These are phyloP conservation scores for Vulpes lagopus DNA, from an alignment of 2,113 vertebrate genomes.

Conservation along the genomic window DNA sequence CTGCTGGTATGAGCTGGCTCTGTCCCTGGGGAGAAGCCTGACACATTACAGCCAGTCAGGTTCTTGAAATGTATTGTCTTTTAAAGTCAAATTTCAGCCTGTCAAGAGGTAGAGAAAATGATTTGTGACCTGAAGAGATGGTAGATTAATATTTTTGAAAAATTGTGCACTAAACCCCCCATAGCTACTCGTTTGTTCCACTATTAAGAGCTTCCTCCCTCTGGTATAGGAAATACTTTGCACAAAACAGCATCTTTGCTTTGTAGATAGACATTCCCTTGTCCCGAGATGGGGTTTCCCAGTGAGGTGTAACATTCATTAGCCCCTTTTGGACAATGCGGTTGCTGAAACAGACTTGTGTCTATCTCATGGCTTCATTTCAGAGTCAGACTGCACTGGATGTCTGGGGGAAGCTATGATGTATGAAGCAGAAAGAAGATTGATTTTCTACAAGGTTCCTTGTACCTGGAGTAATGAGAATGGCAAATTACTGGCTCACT, in stretches of 20 bases:
- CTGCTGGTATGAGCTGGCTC: constrained; percentile 37
- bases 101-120: constrained; percentile 75
- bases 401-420: constrained; percentile 81
- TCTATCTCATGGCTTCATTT: constrained; percentile 73
- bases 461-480: constrained; percentile 86
- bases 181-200: constrained; percentile 53
- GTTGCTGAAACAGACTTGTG: neutral
- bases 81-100: constrained; percentile 74
- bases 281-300: neutral
- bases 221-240: constrained; percentile 33
- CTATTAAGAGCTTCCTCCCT: constrained; percentile 37
- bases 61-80: constrained; percentile 69
- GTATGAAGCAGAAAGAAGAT: constrained; percentile 86
- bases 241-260: constrained; percentile 55
- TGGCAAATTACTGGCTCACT: constrained; percentile 87
- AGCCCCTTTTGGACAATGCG: constrained; percentile 53
- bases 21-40: constrained; percentile 43
- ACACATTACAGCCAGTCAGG: constrained; percentile 36
- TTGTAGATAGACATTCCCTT: constrained; percentile 30
- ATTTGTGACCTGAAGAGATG: constrained; percentile 73
- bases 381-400: constrained; percentile 68
- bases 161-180: neutral
- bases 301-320: constrained; percentile 74
- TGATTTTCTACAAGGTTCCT: constrained; percentile 86
- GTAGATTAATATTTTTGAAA: constrained; percentile 79